Base-by-base conservation (phyloP, 2,888 invertebrate genomes). In the Spodoptera exigua region DNA sequence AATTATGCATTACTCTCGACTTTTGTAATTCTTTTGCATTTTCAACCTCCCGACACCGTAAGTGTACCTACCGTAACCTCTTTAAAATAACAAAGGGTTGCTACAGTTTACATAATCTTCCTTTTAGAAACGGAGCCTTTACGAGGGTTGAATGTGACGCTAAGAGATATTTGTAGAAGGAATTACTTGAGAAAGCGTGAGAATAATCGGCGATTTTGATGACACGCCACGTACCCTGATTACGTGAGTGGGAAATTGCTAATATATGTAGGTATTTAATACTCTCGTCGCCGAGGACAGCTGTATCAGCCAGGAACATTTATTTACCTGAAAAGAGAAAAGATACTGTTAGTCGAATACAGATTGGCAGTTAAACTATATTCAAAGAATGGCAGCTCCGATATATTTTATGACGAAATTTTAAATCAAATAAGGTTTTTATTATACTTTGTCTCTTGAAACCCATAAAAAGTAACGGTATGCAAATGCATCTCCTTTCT, bases 41-140 rank as follows among this genome's bases (percentile, higher is more conserved):
- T 34, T 59, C 48, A 57, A 49, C 40, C 27, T 41, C 18, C 44
- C 17, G 49, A 27, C 27, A 27, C 16, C 47, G 36, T 36, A 53
- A 59, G 48, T 53, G 47, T 27, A 27, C 59, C 59, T 53, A 58
- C 65, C 14, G 59, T 74, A 80, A 65, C 70, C 76, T 53, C 64
- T 75, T 78, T 79, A 77, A 70, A 79, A 80, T 64, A 84, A 84
- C 84, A 83, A 80, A 82, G 81, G 84, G 84, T 75, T 70, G 59
- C 67, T 71, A 76, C 63, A 67, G 73, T 83, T 76, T 75, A 70
- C 69, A 70, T 72, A 80, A 81, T 76, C 82, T 66, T 44, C 68
- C 53, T 63, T 58, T 70, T 66, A 62, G 65, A 64, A 34, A 57
- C 45, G 43, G 67, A 60, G 40, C 58, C 61, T 52, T 76, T 37